Evolutionary conservation across 2,113 vertebrate species (phyloP), one percentile per base, ranked within the genome.

Genomic region (Pycnonotus jocosus): DNA sequence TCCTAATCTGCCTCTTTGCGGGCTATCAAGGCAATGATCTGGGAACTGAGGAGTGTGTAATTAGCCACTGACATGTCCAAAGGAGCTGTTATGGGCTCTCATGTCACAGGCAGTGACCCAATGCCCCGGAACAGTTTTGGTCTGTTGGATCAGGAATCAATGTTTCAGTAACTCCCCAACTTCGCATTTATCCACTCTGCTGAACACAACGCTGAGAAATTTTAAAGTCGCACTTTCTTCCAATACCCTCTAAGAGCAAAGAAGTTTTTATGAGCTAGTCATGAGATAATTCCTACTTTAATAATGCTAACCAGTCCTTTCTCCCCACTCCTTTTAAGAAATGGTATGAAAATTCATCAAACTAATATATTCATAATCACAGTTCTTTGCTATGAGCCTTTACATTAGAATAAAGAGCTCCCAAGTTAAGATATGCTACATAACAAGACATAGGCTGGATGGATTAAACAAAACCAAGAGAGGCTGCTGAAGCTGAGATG

Each of bases 11-110:
- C 93, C 86, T 97, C 95, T 96, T 58, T 60, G 93, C 81, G 92
- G 91, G 87, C 95, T 80, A 96, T 95, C 84, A 92, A 96, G 89
- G 37, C 96, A 97, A 95, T 90, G 96, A 96, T 87, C 92, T 97
- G 97, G 83, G 88, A 86, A 90, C 44, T 27, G 64, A 69, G 10
- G 37, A 86, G 86, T 81, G 80, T 87, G 51, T 94, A 97, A 98
- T 98, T 96, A 97, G 94, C 65, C 80, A 61, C 69, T 81, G 96
- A 95, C 95, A 97, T 28, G 91, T 96, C 94, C 97, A 95, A 76
- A 97, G 94, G 93, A 97, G 47, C 92, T 93, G 76, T 96, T 94
- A 86, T 53, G 93, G 86, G 66, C 94, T 93, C 48, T 93, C 95
- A 81, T 81, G 62, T 97, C 86, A 81, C 82, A 81, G 91, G 80